phyloP scores from a whole-genome alignment of 1,140 invertebrate species.

The Drosophila nigromelanica region DNA sequence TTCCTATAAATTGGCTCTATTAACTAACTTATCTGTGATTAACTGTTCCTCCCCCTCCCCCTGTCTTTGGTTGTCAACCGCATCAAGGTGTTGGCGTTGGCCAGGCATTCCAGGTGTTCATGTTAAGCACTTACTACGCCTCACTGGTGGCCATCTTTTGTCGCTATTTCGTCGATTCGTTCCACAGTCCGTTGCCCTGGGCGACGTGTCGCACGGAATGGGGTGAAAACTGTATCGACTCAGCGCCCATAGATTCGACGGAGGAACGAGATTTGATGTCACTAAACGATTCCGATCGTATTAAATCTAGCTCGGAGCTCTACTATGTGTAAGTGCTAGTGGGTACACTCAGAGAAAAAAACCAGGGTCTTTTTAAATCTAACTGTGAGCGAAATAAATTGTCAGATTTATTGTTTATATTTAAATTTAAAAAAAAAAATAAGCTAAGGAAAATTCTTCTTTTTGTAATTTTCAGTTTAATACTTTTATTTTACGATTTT shows the following conservation, averaged over 20 bases:
- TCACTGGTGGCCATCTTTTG: slow-evolving; percentile 89
- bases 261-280: slow-evolving; percentile 22
- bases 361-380: too few relatives aligned
- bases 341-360: not conserved
- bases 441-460: too few relatives aligned
- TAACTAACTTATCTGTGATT: slow-evolving; percentile 32
- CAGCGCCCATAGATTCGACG: slow-evolving; percentile 46
- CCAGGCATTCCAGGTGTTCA: slow-evolving; percentile 89
- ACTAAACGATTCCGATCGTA: slow-evolving; percentile 34
- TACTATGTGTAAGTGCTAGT: slow-evolving; percentile 85
- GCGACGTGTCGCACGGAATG: slow-evolving; percentile 87
- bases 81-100: slow-evolving; percentile 89
- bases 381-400: too few relatives aligned
- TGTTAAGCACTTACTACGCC: slow-evolving; percentile 89
- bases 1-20: not conserved
- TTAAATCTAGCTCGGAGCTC: slow-evolving; percentile 86
- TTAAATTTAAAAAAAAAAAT: too few relatives aligned
- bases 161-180: slow-evolving; percentile 88
- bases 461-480: too few relatives aligned
- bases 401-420: too few relatives aligned
- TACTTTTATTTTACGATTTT: too few relatives aligned
- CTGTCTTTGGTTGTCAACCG: not conserved
- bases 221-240: slow-evolving; percentile 81
- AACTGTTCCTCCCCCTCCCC: slow-evolving; percentile 19
- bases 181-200: slow-evolving; percentile 87